Evolutionary conservation across 1,140 invertebrate species (phyloP), one percentile per base, ranked within the genome.

Genomic region (Heliconius nattereri): DNA sequence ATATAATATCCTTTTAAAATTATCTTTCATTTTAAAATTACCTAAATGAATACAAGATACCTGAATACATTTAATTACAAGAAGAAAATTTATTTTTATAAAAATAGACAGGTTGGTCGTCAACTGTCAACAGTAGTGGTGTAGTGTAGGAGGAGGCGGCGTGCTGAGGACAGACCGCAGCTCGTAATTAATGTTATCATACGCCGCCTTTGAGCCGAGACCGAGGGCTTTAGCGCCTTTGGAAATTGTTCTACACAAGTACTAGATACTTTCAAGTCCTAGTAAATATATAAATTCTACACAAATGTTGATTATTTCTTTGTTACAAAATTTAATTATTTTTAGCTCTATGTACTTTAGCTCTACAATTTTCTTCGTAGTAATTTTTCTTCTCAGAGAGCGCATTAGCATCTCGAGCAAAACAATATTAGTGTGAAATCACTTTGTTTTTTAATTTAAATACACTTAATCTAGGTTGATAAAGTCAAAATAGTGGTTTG

Each of bases 101-200:
- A 57, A n/a, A 57, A 23, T 23, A 57, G 20, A 57, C 54, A 57
- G 0, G 20, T 66, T 3, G 8, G n/a, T 29, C 60, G 26, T 66
- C 20, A 3, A 13, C 23, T 26, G 23, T 26, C 23, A 13, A 45
- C 40, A 45, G 40, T 45, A 45, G 40, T 1, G 40, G 11, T 32
- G 32, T 32, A 32, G 32, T 32, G 5, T 6, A 29, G 29, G 29
- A 29, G 29, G 29, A 29, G 29, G 29, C n/a, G n/a, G n/a, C n/a
- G 57, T 9, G 57, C 57, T 26, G 57, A 66, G 23, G 26, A 26
- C 60, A 29, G 57, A 66, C 57, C 60, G 60, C 60, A 26, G 23
- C n/a, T 29, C 57, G 23, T 66, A 66, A 66, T 66, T 66, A 66
- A 66, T 29, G 57, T 66, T 66, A 66, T 66, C 26, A 66, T 66